These are phyloP conservation scores for Jacana jacana DNA, from an alignment of 2,113 vertebrate genomes.

Conservation along the genomic window DNA sequence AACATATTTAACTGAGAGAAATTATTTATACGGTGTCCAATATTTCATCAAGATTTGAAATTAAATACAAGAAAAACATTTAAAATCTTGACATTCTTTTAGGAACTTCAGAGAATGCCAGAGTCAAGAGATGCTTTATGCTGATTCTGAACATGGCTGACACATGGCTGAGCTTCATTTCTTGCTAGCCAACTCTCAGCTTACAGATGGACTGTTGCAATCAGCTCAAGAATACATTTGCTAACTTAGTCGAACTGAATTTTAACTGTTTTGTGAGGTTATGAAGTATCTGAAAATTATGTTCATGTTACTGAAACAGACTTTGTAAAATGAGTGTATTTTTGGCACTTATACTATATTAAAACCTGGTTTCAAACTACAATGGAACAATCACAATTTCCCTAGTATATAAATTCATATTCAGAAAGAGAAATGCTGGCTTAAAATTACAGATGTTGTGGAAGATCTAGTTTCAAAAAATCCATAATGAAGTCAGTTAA, in stretches of 20 bases:
- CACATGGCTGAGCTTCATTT: neutral
- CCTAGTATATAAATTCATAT: neutral
- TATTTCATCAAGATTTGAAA: neutral
- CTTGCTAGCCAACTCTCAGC: neutral
- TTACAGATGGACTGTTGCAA: neutral
- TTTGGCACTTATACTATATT: neutral
- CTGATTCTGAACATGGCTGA: rapidly evolving
- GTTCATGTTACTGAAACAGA: neutral
- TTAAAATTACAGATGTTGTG: neutral
- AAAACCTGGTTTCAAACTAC: neutral
- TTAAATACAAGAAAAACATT: neutral
- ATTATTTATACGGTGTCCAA: neutral
- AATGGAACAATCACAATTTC: neutral
- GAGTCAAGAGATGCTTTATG: neutral
- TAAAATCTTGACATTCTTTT: neutral
- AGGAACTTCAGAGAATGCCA: neutral
- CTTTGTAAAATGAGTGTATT: neutral
- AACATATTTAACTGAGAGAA: neutral
- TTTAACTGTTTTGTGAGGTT: neutral
- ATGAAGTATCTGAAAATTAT: neutral
- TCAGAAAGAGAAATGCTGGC: neutral
- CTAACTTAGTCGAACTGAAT: neutral
- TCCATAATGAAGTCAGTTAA: neutral
- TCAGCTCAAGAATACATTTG: neutral
- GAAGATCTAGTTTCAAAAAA: neutral